phyloP scores from a whole-genome alignment of 2,888 invertebrate species.

The Tridacna gigas region DNA sequence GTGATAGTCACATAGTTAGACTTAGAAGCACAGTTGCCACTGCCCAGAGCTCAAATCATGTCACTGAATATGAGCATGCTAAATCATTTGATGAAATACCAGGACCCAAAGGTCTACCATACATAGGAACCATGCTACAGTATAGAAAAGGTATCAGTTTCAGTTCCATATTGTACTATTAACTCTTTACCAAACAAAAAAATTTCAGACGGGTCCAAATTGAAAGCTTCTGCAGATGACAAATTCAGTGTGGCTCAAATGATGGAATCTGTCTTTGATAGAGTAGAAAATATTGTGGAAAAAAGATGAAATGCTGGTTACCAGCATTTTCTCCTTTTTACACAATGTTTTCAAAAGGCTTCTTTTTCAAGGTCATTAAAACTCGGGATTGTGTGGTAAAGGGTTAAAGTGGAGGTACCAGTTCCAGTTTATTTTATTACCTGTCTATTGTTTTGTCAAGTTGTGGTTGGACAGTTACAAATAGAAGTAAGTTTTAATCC shows the following conservation, averaged over 20 bases:
- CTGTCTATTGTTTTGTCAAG: too few relatives aligned
- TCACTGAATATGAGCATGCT: constrained; percentile 62
- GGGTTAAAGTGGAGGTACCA: too few relatives aligned
- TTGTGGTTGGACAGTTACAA: too few relatives aligned
- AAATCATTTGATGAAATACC: constrained; percentile 82
- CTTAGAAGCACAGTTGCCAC: constrained; percentile 22
- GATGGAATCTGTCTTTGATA: too few relatives aligned
- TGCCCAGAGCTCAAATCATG: background rate
- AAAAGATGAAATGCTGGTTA: background rate
- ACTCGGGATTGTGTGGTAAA: too few relatives aligned
- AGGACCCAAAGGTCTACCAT: constrained; percentile 80
- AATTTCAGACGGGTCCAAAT: background rate
- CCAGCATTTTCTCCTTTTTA: background rate
- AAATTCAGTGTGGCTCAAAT: background rate
- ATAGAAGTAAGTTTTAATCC: too few relatives aligned
- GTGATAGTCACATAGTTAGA: background rate
- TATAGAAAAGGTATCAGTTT: constrained; percentile 71
- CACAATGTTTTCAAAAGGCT: background rate
- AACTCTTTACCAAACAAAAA: background rate
- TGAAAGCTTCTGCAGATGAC: background rate
- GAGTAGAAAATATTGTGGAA: background rate
- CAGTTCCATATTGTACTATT: background rate
- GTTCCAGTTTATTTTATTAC: too few relatives aligned
- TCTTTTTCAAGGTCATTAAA: too few relatives aligned
- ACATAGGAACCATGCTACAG: constrained; percentile 78